These are phyloP conservation scores for Cephus sareptanus DNA, from an alignment of 2,888 invertebrate genomes.

Conservation along the genomic window DNA sequence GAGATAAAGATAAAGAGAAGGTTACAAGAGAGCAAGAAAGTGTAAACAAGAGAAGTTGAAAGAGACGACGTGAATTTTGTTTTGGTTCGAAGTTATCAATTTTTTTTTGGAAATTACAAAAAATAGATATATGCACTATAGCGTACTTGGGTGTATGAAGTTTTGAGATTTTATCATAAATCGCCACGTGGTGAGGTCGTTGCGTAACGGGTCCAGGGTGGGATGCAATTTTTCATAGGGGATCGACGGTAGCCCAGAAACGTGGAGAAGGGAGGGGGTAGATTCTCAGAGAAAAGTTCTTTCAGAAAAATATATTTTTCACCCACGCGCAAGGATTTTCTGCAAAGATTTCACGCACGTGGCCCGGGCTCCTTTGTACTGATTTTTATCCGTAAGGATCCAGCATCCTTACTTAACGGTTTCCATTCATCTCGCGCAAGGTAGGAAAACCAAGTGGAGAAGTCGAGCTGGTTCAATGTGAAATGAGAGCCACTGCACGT, in stretches of 20 bases:
- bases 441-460: neutral
- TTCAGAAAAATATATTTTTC: neutral
- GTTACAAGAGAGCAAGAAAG: neutral
- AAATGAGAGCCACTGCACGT: neutral
- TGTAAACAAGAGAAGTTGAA: neutral
- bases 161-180: neutral
- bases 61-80: neutral
- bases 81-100: neutral
- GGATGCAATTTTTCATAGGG: neutral
- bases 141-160: neutral
- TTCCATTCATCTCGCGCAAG: neutral
- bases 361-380: neutral
- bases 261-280: too few relatives aligned
- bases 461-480: neutral
- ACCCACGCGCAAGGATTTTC: neutral
- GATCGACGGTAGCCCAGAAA: neutral
- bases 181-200: neutral
- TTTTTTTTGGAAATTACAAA: neutral
- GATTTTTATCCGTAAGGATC: neutral
- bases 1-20: neutral
- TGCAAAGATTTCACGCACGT: neutral
- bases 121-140: neutral
- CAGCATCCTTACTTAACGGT: neutral
- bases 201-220: neutral
- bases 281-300: neutral